A percentile compares a stretch with the other conserved stretches of the same genome.
Conservation (phyloP, 2,113 vertebrate genomes). For the Myrmophylax atrothorax region DNA sequence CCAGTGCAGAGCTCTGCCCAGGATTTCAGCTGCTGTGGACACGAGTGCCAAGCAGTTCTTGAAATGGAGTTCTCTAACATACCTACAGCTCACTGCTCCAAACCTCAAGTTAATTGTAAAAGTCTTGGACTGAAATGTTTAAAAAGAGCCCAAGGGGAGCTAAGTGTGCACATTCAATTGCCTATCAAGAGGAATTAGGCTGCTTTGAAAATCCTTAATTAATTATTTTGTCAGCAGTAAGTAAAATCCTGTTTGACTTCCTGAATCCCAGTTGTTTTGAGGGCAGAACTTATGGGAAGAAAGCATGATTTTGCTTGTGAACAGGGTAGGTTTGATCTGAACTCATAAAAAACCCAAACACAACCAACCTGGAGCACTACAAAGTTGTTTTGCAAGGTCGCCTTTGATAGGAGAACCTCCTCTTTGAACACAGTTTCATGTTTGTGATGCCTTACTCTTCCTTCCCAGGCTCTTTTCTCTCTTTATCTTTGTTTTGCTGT, state of each 20-base stretch:
- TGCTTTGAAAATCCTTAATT: slow-evolving; percentile 5
- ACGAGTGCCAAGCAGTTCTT: neutral
- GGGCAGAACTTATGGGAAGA: neutral
- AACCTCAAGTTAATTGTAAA: neutral
- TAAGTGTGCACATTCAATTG: neutral
- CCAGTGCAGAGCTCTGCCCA: neutral
- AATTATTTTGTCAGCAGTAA: slow-evolving; percentile 28
- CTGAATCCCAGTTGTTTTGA: neutral
- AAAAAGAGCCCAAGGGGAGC: neutral
- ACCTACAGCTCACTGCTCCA: neutral
- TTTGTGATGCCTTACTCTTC: neutral
- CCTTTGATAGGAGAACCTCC: neutral
- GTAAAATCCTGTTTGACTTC: slow-evolving; percentile 10
- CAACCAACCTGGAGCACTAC: neutral
- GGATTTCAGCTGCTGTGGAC: neutral
- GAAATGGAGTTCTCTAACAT: neutral
- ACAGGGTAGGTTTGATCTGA: neutral
- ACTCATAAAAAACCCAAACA: neutral
- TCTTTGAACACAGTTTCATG: neutral
- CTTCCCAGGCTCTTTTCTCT: slow-evolving; percentile 8
- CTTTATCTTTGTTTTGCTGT: slow-evolving; percentile 41
- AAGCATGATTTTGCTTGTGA: neutral
- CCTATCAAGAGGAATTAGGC: slow-evolving; percentile 20
- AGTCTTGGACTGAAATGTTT: neutral
- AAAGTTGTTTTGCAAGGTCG: neutral